Evolutionary conservation across 1,140 invertebrate species (phyloP).

Genomic region (Drosophila bocki): DNA sequence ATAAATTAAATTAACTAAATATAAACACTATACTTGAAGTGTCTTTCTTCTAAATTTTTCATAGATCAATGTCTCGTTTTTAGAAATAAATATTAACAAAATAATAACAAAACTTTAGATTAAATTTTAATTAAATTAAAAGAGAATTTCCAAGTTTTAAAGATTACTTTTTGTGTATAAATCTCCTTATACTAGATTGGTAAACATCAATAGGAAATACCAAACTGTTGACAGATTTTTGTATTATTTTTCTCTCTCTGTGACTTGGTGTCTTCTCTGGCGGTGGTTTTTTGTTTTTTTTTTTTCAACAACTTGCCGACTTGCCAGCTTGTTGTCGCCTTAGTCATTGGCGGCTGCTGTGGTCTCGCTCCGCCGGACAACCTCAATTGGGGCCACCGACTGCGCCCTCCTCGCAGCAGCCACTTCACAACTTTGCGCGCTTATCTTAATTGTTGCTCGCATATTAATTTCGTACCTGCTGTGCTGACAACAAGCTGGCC

Average conservation of each 20-base stretch:
- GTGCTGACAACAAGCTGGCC: slow-evolving; percentile 64
- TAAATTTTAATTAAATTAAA: too few relatives aligned
- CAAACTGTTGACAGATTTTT: not conserved
- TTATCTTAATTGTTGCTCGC: slow-evolving; percentile 85
- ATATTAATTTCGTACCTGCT: slow-evolving; percentile 84
- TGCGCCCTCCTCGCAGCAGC: slow-evolving; percentile 62
- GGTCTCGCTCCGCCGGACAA: slow-evolving; percentile 13
- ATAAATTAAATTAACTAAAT: not conserved
- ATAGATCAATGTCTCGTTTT: too few relatives aligned
- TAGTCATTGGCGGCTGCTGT: slow-evolving; percentile 63
- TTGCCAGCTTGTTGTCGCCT: slow-evolving; percentile 58
- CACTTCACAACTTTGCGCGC: slow-evolving; percentile 80
- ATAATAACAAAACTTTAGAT: too few relatives aligned
- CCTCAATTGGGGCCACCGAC: slow-evolving; percentile 66
- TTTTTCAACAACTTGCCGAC: slow-evolving; percentile 29
- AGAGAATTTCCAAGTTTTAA: not conserved
- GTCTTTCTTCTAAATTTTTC: too few relatives aligned
- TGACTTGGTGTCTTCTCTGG: slow-evolving; percentile 4
- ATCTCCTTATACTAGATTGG: not conserved
- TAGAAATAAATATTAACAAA: too few relatives aligned
- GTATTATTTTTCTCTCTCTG: slow-evolving; percentile 19
- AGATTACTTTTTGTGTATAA: too few relatives aligned
- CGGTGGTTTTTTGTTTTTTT: slow-evolving; percentile 30
- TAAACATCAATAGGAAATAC: slow-evolving; percentile 3
- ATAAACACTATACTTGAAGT: not conserved